phyloP scores from a whole-genome alignment of 2,888 invertebrate species.

The Ophion slaviceki region DNA sequence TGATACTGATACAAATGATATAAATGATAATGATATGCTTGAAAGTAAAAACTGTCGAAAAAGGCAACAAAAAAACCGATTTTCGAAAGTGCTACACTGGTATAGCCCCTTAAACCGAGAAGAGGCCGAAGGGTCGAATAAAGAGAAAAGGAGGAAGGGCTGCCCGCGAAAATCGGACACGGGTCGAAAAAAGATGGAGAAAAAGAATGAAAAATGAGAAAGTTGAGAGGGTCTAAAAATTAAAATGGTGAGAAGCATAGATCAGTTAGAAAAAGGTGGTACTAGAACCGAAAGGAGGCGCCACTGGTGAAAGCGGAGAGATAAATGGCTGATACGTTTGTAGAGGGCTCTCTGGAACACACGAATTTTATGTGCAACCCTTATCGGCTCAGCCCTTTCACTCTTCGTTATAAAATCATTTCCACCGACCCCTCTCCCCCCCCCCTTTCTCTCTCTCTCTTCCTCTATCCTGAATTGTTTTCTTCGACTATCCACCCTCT shows the following conservation, averaged over 20 bases:
- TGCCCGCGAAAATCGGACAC: background rate
- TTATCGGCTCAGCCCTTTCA: constrained; percentile 36
- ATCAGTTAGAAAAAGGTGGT: constrained; percentile 31
- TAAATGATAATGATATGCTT: too few species aligned
- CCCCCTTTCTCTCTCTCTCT: background rate
- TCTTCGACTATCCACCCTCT: constrained; percentile 11
- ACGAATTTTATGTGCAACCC: constrained; percentile 32
- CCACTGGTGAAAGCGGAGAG: constrained; percentile 3
- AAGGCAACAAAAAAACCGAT: too few species aligned
- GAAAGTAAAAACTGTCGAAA: too few species aligned
- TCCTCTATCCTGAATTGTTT: constrained; percentile 7
- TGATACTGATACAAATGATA: too few species aligned
- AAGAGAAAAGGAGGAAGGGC: constrained; percentile 25
- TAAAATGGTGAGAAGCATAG: constrained; percentile 33
- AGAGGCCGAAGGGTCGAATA: constrained; percentile 68
- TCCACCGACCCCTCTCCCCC: background rate
- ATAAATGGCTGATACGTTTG: constrained; percentile 36
- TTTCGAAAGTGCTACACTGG: too few species aligned
- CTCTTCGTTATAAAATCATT: constrained; percentile 37
- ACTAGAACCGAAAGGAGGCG: constrained; percentile 26
- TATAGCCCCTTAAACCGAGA: constrained; percentile 62
- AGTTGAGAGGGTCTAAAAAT: constrained; percentile 62
- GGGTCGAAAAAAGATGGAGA: constrained; percentile 7
- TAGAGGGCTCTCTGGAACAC: constrained; percentile 36
- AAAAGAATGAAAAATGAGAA: constrained; percentile 42